Percentiles rank a stretch among this genome's conserved stretches.
Evolutionary conservation across 2,113 vertebrate species (phyloP).

Genomic region (Xyliphius kryptos): DNA sequence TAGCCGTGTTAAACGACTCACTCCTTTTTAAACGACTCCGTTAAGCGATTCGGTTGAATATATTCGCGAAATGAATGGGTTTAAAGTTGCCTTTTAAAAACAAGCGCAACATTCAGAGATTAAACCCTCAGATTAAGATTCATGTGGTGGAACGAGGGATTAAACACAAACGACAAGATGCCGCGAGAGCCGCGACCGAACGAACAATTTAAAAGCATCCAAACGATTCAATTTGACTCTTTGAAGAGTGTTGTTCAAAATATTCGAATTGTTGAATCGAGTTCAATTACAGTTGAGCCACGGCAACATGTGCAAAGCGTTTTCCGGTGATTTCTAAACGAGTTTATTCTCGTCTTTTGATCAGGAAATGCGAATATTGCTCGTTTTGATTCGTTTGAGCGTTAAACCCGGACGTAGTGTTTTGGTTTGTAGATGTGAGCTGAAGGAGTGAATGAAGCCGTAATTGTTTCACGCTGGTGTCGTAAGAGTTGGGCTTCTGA

Average conservation of each 20-base stretch:
- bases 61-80: neutral
- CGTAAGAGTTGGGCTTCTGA: slow-evolving; percentile 34
- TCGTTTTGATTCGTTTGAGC: slow-evolving; percentile 54
- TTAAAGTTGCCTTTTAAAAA: neutral
- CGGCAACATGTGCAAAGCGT: slow-evolving; percentile 60
- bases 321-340: slow-evolving; percentile 51
- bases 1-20: neutral
- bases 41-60: neutral
- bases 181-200: no score
- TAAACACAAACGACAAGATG: neutral
- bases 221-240: neutral
- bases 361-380: slow-evolving; percentile 61
- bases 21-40: neutral
- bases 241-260: slow-evolving; percentile 1
- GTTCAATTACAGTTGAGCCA: slow-evolving; percentile 39
- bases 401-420: slow-evolving; percentile 51
- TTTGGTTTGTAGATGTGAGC: slow-evolving; percentile 1
- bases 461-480: slow-evolving; percentile 60
- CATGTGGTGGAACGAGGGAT: no score
- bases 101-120: neutral
- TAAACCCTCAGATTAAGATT: no score
- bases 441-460: slow-evolving; percentile 14
- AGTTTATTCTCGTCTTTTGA: slow-evolving; percentile 53
- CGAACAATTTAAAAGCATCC: neutral
- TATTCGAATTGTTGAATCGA: neutral